Percentiles rank a stretch among this genome's conserved stretches.
These are phyloP conservation scores for Galleria mellonella DNA, from an alignment of 1,140 invertebrate species.

Conservation along the genomic window DNA sequence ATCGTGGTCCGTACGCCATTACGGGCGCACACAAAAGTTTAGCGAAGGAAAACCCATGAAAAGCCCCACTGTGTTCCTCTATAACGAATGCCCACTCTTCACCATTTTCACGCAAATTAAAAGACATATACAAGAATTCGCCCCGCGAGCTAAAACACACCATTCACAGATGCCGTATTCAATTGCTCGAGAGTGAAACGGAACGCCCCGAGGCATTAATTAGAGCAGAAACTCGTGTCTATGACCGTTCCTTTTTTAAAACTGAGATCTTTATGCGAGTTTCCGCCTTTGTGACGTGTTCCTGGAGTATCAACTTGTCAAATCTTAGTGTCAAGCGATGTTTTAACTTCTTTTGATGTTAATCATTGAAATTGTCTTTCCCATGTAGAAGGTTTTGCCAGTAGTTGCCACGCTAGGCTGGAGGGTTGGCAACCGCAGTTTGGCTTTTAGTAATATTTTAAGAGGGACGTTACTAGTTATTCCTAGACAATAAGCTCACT, in stretches of 20 bases:
- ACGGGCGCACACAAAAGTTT: constrained; percentile 33
- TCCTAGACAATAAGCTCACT: no score
- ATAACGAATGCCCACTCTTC: constrained; percentile 53
- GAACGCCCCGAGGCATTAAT: constrained; percentile 70
- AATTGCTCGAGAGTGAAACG: constrained; percentile 63
- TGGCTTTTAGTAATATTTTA: no score
- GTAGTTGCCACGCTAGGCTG: no score
- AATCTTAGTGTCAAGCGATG: constrained; percentile 48
- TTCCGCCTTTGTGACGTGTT: constrained; percentile 53
- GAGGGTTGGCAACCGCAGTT: no score
- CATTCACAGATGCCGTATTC: constrained; percentile 61
- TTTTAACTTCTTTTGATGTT: constrained; percentile 43
- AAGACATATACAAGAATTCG: constrained; percentile 63
- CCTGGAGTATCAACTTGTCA: constrained; percentile 49
- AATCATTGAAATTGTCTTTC: constrained; percentile 20
- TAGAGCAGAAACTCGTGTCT: constrained; percentile 68
- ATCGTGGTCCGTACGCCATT: constrained; percentile 36
- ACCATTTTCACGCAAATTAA: constrained; percentile 72
- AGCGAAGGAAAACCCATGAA: constrained; percentile 38
- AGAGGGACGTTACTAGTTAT: no score
- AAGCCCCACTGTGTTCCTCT: constrained; percentile 34
- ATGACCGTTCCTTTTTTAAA: constrained; percentile 67
- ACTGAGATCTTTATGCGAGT: constrained; percentile 58
- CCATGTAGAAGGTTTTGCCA: no score
- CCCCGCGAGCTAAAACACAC: constrained; percentile 54